Evolutionary conservation across 1,140 invertebrate species (phyloP), one percentile per base, ranked within the genome.

Genomic region (Pectinophora gossypiella): DNA sequence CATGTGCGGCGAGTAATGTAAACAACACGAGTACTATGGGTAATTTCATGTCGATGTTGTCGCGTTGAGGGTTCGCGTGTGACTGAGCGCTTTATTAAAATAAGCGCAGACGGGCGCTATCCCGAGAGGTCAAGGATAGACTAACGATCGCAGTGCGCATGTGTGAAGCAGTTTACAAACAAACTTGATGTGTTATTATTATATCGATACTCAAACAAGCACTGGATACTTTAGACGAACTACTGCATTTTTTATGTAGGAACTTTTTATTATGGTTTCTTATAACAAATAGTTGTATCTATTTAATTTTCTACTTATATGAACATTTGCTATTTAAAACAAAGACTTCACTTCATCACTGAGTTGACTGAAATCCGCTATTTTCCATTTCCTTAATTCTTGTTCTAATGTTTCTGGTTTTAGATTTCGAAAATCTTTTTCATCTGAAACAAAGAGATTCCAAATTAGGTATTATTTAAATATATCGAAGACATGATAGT

Each of bases 371-470:
- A 90, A 91, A 36, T 68, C 42, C 12, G 84, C 71, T 21, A 70
- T 47, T 6, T 79, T 89, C 64, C 76, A 72, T 62, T 89, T 80
- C 9, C 56, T 50, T 3, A 91, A 59, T 70, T 85, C 74, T 20
- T 67, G 42, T 36, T 74, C 68, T 20, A 91, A 56, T 51, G 76
- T 60, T 23, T 84, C 59, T 46, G 80, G 71, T 6, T 72, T 72
- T 18, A 91, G 45, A 16, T 60, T 79, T 9, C 79, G 51, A 56
- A 85, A 92, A 13, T 68, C 64, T 49, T 84, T 67, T 59, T 72
- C 51, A 69, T 76, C 91, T 91, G 64, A 49, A 87, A 86, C 46
- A 67, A 54, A 75, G 62, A 53, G 54, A 56, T n/a, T n/a, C n/a
- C n/a, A n/a, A n/a, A n/a, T n/a, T n/a, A n/a, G n/a, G n/a, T n/a